Evolutionary conservation across 2,797 vertebrate species (phyloP), one percentile per base, ranked within the genome.

Genomic region (Sciurus vulgaris): DNA sequence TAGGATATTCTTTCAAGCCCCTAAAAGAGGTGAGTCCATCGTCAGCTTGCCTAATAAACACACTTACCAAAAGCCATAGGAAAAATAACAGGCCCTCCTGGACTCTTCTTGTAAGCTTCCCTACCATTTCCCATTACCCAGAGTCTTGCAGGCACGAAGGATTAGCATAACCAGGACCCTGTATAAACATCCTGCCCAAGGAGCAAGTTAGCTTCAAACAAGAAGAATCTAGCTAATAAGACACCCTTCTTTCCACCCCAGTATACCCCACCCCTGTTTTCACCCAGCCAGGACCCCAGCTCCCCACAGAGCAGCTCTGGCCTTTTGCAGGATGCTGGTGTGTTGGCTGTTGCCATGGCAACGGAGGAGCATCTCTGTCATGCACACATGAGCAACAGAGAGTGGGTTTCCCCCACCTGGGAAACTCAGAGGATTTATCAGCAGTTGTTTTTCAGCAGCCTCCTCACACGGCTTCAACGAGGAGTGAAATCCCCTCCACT

Each of bases 331-430:
- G 81, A 94, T 96, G 93, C 49, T 41, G 30, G 70, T 92, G 61
- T 96, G 90, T 90, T 91, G 70, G 94, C 69, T 93, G 97, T 98
- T 98, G 89, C 97, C 92, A 97, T 98, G 95, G 97, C 89, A 78
- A 98, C 35, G 30, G 89, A 96, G 67, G 93, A 96, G 78, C 93
- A 91, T 92, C 96, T 94, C 91, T 92, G 92, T 96, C 87, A 94
- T 35, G 85, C 93, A 97, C 28, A 89, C 51, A 59, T 22, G 59
- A 96, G 85, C 91, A 91, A 38, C 54, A 67, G 67, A 93, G 95
- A 97, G 93, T 94, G 77, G 93, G 94, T 96, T 97, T 96, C 93
- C 96, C 93, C 91, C 1, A 33, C 96, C 95, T 95, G 86, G 47
- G 73, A 96, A 97, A 95, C 73, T 96, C 86, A 56, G 86, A 96